Base-by-base conservation (phyloP, 2,113 vertebrate species). In the Propithecus coquereli region DNA sequence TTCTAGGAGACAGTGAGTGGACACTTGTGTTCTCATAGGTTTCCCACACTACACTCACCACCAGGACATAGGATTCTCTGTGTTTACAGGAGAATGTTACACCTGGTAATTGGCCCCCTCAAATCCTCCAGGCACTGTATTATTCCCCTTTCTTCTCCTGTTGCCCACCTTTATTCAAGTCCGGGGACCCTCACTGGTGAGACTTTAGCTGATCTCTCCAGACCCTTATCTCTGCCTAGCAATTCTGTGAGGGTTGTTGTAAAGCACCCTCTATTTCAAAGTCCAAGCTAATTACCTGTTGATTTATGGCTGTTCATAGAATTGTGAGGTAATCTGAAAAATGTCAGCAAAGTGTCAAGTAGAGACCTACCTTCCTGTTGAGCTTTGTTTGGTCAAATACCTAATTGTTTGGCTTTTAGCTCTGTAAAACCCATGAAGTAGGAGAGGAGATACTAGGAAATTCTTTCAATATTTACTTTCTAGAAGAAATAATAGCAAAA, bases 281-380 rank as follows among this genome's bases (percentile, higher is more conserved):
- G 61, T 90, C 66, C 66, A 94, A 30, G 43, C 74, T 63, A 87
- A 70, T 90, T 59, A 63, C 71, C 30, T 76, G 25, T 68, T 90
- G 61, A 90, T 32, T 63, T 87, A 90, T 54, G 50, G 10, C 25
- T 82, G 13, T 20, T 22, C 23, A 3, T 87, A 25, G 81, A 77
- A 82, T 66, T 87, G 81, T 82, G 54, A 87, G 94, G 70, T 90
- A 86, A 87, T 87, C 59, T 83, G 45, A 94, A 86, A 81, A 70
- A 65, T 83, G 50, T 61, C 80, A 70, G 74, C 50, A 3, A 68
- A 47, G 65, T 87, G 81, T 94, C 25, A 76, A 76, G 59, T 47
- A 63, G 85, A 92, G 47, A 47, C 47, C 32, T 90, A 54, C 34
- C 68, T 92, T 94, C 52, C 90, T 83, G 25, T 71, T 96, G 90